These are phyloP conservation scores for Enteromius fasciolatus DNA, from an alignment of 2,797 vertebrate genomes.

Conservation along the genomic window DNA sequence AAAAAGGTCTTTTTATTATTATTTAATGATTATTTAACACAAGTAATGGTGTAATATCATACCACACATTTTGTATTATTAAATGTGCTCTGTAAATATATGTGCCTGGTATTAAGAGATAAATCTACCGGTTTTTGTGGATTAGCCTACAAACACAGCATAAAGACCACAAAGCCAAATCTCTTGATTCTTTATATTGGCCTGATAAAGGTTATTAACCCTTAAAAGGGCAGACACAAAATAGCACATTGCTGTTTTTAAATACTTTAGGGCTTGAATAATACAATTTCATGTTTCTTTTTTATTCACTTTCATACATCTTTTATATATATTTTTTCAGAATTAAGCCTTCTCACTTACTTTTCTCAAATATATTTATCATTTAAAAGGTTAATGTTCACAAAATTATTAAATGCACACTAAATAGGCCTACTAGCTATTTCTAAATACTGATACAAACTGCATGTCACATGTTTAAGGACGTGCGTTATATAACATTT, in stretches of 20 bases:
- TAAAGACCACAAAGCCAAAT: conserved; percentile 5
- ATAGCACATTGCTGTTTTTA: background rate
- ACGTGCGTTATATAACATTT: background rate
- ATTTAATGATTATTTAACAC: background rate
- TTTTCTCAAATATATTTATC: background rate
- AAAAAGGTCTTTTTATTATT: background rate
- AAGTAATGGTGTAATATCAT: background rate
- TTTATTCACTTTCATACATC: background rate
- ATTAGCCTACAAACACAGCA: conserved; percentile 9
- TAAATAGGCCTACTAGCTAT: background rate
- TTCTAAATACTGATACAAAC: background rate
- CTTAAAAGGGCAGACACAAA: background rate
- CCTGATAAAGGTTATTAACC: background rate
- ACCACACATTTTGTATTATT: background rate
- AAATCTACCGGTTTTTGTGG: background rate
- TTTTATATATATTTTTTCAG: background rate
- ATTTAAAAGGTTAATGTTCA: background rate
- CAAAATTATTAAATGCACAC: background rate
- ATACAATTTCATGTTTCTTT: background rate
- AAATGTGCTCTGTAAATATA: background rate
- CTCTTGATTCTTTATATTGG: background rate
- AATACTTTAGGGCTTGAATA: background rate
- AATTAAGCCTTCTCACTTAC: background rate
- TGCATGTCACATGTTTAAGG: background rate
- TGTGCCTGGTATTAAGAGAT: background rate